Percentiles rank a stretch among this genome's conserved stretches.
Conservation (phyloP, 37 sponge, comb jelly and placozoan species). For the Beroe ovata region DNA sequence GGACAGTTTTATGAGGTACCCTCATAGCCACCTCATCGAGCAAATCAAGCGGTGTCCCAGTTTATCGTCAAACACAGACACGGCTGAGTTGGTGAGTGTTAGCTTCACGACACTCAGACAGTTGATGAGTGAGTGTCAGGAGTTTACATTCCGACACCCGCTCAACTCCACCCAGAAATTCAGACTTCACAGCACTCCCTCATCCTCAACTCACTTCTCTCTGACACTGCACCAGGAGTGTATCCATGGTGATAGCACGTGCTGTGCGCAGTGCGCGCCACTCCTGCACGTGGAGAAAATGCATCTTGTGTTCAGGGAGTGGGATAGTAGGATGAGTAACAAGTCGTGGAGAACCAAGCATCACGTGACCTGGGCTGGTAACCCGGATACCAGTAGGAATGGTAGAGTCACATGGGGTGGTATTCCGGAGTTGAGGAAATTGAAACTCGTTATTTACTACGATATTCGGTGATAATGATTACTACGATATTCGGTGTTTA, state of each 20-base stretch:
- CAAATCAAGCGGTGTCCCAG: neutral
- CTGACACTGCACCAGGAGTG: neutral
- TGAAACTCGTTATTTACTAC: constrained; percentile 15
- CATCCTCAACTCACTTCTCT: neutral
- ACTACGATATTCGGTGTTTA: no score
- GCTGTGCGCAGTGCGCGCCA: neutral
- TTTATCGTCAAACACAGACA: neutral
- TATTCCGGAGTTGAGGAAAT: constrained; percentile 2
- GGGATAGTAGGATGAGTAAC: constrained; percentile 11
- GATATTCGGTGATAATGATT: constrained; percentile 3
- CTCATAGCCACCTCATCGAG: constrained; percentile 3
- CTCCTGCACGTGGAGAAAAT: neutral
- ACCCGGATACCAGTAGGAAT: neutral
- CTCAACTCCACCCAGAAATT: neutral
- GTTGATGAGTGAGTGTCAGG: neutral
- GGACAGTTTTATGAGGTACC: constrained; percentile 19
- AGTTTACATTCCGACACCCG: neutral
- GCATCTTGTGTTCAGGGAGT: constrained; percentile 5
- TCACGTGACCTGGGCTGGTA: constrained; percentile 11
- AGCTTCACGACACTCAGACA: constrained; percentile 6
- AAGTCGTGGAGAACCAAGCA: neutral
- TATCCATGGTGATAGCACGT: neutral
- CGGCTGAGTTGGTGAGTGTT: neutral
- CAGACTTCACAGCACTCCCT: neutral
- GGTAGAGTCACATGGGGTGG: neutral